phyloP scores from a whole-genome alignment of 64 coral and sea anemone genomes.

The Montipora foliosa region DNA sequence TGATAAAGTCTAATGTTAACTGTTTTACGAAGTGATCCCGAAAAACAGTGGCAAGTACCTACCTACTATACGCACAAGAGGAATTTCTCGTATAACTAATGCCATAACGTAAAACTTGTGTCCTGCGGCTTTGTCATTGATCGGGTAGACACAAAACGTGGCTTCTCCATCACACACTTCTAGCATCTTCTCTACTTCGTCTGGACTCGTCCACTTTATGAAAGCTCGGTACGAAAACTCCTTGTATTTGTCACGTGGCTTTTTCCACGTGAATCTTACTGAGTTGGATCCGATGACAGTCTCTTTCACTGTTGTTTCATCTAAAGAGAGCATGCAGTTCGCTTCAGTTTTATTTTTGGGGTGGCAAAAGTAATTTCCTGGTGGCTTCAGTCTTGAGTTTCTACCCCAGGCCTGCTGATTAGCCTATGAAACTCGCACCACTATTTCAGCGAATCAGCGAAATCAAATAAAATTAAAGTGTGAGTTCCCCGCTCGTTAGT shows the following conservation, averaged over 20 bases:
- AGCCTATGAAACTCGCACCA: too few relatives aligned
- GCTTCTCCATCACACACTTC: slow-evolving; percentile 31
- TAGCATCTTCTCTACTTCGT: not conserved
- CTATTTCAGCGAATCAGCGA: too few relatives aligned
- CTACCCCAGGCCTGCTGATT: too few relatives aligned
- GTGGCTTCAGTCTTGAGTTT: too few relatives aligned
- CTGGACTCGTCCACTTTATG: slow-evolving; percentile 51
- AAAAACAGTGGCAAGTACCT: not conserved
- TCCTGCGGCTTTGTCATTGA: not conserved
- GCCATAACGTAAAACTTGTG: slow-evolving; percentile 61
- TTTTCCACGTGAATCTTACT: slow-evolving; percentile 45
- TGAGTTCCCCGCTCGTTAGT: too few relatives aligned
- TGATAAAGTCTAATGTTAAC: too few relatives aligned
- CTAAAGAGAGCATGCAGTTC: not conserved
- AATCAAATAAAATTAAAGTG: too few relatives aligned
- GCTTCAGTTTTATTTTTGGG: not conserved
- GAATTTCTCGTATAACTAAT: slow-evolving; percentile 27
- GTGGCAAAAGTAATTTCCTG: too few relatives aligned
- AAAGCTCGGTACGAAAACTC: slow-evolving; percentile 64
- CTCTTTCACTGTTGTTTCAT: slow-evolving; percentile 44
- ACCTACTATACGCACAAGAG: slow-evolving; percentile 50
- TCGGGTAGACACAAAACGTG: slow-evolving; percentile 24
- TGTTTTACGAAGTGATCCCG: too few relatives aligned
- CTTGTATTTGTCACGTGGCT: slow-evolving; percentile 67
- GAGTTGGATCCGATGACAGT: not conserved